Percentiles rank a stretch among this genome's conserved stretches.
Evolutionary conservation across 23 tunicate species (phyloP).

Genomic region (Ascidia mentula): DNA sequence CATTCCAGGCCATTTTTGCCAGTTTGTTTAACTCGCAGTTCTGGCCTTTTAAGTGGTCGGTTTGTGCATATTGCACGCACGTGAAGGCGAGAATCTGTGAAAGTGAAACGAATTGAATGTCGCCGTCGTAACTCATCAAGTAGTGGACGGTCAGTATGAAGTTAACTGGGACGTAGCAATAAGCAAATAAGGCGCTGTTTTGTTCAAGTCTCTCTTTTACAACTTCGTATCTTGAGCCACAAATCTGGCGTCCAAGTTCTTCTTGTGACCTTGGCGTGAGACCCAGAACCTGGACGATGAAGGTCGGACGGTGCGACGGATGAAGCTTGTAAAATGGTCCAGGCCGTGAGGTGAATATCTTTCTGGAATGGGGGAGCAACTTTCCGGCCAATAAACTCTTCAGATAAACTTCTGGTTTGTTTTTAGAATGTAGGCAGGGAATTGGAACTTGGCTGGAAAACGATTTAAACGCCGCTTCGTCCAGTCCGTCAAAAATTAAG

Average conservation of each 20-base stretch:
- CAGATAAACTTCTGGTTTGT: background rate
- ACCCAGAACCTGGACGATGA: background rate
- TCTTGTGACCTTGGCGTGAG: background rate
- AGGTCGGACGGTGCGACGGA: background rate
- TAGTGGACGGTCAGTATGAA: background rate
- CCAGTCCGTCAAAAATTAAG: too few relatives aligned
- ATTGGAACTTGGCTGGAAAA: background rate
- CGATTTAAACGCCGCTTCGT: background rate
- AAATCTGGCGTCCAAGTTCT: background rate
- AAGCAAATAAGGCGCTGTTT: background rate
- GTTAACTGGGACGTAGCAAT: background rate
- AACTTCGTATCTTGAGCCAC: background rate
- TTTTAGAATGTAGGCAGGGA: background rate
- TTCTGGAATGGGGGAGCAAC: background rate
- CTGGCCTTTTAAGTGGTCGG: background rate
- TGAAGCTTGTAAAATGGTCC: background rate
- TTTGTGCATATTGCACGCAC: background rate
- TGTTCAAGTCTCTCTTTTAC: background rate
- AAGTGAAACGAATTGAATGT: background rate
- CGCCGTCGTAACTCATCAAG: conserved; percentile 6
- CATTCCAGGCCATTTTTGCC: background rate
- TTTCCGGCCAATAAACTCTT: background rate
- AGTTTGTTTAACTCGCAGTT: background rate
- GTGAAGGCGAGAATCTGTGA: background rate
- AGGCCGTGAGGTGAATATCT: conserved; percentile 1